Evolutionary conservation across 2,888 invertebrate species (phyloP).

Genomic region (Noctuana brunneofusca): DNA sequence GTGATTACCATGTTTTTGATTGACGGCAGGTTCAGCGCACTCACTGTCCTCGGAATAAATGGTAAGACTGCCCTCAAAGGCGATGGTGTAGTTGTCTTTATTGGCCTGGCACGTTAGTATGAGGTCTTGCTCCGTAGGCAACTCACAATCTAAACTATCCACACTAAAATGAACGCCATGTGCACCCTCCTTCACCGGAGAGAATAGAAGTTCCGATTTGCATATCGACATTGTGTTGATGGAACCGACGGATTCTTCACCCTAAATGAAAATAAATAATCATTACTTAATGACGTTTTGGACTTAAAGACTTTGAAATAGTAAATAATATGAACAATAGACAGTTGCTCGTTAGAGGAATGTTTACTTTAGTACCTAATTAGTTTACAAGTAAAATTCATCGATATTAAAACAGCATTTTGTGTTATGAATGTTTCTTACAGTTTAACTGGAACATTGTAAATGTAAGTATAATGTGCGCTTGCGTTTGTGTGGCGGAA

Average conservation of each 20-base stretch:
- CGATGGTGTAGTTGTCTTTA: conserved; percentile 97
- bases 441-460: conserved; percentile 21
- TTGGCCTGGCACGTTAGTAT: conserved; percentile 95
- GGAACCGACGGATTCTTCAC: conserved; percentile 89
- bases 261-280: conserved; percentile 52
- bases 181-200: conserved; percentile 92
- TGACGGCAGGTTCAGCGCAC: conserved; percentile 82
- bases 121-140: conserved; percentile 91
- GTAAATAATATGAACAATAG: neutral
- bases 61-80: conserved; percentile 94
- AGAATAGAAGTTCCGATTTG: conserved; percentile 95
- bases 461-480: conserved; percentile 21
- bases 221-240: conserved; percentile 94
- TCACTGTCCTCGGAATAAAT: conserved; percentile 93
- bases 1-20: conserved; percentile 75
- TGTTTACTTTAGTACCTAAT: conserved; percentile 23
- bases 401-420: conserved; percentile 7
- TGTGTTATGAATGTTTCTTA: conserved; percentile 4
- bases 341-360: conserved; percentile 2
- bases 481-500: conserved; percentile 54
- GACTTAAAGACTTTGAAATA: neutral
- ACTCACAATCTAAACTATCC: conserved; percentile 94
- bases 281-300: conserved; percentile 20
- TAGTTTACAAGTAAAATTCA: conserved; percentile 1
- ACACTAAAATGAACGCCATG: conserved; percentile 92